Conservation (phyloP, 2,797 vertebrate genomes). For the Poecilia wingei region DNA sequence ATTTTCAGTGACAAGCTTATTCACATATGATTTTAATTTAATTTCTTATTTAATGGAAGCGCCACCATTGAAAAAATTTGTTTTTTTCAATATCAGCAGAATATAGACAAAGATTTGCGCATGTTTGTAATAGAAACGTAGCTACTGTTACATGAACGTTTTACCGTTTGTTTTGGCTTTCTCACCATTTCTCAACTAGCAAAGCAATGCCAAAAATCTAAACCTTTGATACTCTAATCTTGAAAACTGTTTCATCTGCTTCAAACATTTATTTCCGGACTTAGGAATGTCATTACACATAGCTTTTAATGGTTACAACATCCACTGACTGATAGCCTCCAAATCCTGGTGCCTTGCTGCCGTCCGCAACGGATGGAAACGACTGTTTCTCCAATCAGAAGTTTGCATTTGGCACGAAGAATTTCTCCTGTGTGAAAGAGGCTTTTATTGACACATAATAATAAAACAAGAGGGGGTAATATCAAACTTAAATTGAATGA, state of each 20-base stretch:
- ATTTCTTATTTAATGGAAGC: too few species aligned
- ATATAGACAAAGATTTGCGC: too few species aligned
- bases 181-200: not conserved
- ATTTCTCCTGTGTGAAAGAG: not conserved
- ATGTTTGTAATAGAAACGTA: too few species aligned
- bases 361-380: not conserved
- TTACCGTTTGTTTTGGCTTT: not conserved
- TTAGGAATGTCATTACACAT: not conserved
- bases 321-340: not conserved
- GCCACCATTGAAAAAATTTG: too few species aligned
- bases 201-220: constrained; percentile 8
- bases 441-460: not conserved
- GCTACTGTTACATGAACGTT: not conserved
- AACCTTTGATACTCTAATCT: not conserved
- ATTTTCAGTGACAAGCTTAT: too few species aligned
- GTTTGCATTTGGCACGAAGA: not conserved
- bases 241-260: not conserved
- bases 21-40: too few species aligned
- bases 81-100: too few species aligned
- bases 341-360: not conserved
- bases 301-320: not conserved
- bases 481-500: not conserved
- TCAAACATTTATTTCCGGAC: not conserved
- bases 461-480: not conserved
- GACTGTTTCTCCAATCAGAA: not conserved